Conservation (phyloP, 2,888 invertebrate genomes). For the Orchesellides sinensis region DNA sequence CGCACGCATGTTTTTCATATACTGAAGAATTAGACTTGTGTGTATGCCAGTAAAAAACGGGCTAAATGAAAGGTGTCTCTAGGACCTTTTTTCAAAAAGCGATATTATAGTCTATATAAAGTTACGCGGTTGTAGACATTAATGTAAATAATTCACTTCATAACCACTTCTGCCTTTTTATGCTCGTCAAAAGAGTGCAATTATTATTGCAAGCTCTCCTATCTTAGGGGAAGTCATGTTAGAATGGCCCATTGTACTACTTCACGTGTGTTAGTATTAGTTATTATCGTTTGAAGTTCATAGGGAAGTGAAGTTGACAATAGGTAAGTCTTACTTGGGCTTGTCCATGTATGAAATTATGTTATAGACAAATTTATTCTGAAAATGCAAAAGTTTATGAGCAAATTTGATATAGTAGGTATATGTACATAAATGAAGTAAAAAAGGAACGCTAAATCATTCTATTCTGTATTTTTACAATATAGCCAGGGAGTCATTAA, state of each 20-base stretch:
- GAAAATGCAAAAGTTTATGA: background rate
- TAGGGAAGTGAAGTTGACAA: background rate
- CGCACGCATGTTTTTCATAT: constrained; percentile 39
- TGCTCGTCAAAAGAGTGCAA: background rate
- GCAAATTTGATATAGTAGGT: background rate
- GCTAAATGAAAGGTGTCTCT: no score
- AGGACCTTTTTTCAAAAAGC: background rate
- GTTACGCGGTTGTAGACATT: constrained; percentile 22
- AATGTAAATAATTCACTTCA: constrained; percentile 52
- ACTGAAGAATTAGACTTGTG: background rate
- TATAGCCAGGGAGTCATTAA: constrained; percentile 21
- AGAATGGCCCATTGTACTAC: background rate
- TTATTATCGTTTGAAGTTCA: constrained; percentile 9
- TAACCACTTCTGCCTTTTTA: background rate
- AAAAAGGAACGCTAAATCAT: constrained; percentile 35
- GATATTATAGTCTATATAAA: background rate
- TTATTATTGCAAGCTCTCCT: constrained; percentile 12
- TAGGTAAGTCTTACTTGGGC: no score
- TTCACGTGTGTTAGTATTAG: background rate
- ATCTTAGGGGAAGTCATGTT: background rate
- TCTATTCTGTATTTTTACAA: constrained; percentile 13
- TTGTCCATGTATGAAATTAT: background rate
- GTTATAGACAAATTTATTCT: background rate
- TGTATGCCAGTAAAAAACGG: background rate
- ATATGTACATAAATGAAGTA: background rate